Percentiles rank a stretch among this genome's conserved stretches.
These are phyloP conservation scores for Sebastes nivosus DNA, from an alignment of 2,797 vertebrate genomes.

Conservation along the genomic window DNA sequence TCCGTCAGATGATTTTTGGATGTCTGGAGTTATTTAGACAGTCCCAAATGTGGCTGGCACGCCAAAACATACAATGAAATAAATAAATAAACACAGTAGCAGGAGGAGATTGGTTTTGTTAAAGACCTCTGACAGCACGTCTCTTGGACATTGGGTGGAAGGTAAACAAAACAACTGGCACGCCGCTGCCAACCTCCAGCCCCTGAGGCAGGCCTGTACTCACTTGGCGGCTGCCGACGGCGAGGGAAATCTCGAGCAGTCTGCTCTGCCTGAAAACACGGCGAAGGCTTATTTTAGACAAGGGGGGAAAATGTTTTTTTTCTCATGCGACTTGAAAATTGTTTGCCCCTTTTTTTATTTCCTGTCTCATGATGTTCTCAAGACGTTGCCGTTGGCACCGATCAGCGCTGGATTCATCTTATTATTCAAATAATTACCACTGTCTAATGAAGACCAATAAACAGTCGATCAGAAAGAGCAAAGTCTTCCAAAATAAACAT, in stretches of 20 bases:
- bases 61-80: slow-evolving; percentile 50
- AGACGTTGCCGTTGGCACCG: slow-evolving; percentile 53
- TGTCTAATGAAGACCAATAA: slow-evolving; percentile 71
- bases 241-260: slow-evolving; percentile 44
- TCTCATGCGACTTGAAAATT: slow-evolving; percentile 39
- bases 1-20: slow-evolving; percentile 59
- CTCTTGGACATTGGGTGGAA: slow-evolving; percentile 67
- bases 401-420: slow-evolving; percentile 35
- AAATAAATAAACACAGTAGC: slow-evolving; percentile 50
- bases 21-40: slow-evolving; percentile 61
- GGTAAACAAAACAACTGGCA: slow-evolving; percentile 73
- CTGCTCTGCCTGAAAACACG: slow-evolving; percentile 45
- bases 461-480: slow-evolving; percentile 62
- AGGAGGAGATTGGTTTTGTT: slow-evolving; percentile 61
- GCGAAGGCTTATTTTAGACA: slow-evolving; percentile 33
- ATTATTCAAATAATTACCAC: slow-evolving; percentile 71
- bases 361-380: slow-evolving; percentile 57
- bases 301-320: slow-evolving; percentile 5
- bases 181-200: slow-evolving; percentile 56
- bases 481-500: slow-evolving; percentile 69
- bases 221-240: slow-evolving; percentile 34
- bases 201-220: slow-evolving; percentile 50
- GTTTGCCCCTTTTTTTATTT: slow-evolving; percentile 32
- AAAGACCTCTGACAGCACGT: slow-evolving; percentile 64
- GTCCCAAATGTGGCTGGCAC: slow-evolving; percentile 47